Evolutionary conservation across 2,113 vertebrate genomes (phyloP).

Genomic region (Ammodytes marinus): DNA sequence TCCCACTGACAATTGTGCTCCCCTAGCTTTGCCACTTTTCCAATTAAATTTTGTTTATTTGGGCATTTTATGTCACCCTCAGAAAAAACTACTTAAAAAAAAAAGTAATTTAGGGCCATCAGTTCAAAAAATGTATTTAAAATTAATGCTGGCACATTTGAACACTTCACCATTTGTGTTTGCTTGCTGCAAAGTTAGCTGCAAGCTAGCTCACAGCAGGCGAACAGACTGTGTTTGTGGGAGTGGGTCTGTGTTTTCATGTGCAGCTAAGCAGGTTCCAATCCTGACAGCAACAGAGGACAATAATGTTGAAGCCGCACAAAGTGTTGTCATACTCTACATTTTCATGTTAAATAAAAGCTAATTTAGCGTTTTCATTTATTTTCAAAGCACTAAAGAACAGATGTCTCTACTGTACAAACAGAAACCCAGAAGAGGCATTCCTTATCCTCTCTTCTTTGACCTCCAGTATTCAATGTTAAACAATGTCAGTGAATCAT

Average conservation of each 20-base stretch:
- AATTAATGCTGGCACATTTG: no score
- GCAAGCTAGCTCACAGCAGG: neutral
- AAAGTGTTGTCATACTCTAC: neutral
- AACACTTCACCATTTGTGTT: neutral
- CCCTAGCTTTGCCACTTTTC: neutral
- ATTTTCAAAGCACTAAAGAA: conserved; percentile 24
- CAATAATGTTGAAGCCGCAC: neutral
- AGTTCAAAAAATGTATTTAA: no score
- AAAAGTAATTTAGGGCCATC: no score
- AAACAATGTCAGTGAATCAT: conserved; percentile 48
- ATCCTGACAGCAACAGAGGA: neutral
- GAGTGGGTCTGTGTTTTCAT: no score
- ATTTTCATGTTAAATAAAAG: neutral
- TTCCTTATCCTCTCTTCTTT: conserved; percentile 20
- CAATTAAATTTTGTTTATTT: neutral
- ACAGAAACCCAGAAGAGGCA: conserved; percentile 13
- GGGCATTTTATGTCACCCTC: neutral
- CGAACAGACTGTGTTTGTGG: no score
- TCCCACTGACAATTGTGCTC: neutral
- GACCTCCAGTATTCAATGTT: conserved; percentile 12
- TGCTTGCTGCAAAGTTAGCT: neutral
- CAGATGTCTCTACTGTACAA: conserved; percentile 17
- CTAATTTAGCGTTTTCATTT: conserved; percentile 7
- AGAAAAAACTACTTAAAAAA: no score
- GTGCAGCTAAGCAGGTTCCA: neutral